Evolutionary conservation across 2,888 invertebrate species (phyloP), one percentile per base, ranked within the genome.

Genomic region (Noctua comes): DNA sequence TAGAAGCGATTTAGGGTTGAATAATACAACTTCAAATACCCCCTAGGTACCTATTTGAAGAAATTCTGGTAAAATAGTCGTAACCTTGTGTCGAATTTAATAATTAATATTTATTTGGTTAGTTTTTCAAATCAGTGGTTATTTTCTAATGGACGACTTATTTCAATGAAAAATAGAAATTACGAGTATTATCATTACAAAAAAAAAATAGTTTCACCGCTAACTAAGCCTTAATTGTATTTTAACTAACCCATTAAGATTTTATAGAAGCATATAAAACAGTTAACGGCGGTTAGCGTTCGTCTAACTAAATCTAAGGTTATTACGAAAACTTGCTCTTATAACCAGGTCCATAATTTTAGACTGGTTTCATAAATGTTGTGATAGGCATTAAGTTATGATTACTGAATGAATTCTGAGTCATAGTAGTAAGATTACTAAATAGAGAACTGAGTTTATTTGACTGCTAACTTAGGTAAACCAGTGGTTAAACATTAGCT

Each of bases 351-450:
- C 40, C 48, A 79, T 83, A 79, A 83, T 75, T 76, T 79, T 46
- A 83, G 13, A 86, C 85, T 75, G 70, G 86, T 86, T 88, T 69
- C 77, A 76, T 82, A 80, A 78, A 85, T 76, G 68, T 79, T 84
- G 66, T 84, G 80, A 88, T 87, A 81, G 77, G 64, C 77, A 73
- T 77, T 62, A 70, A 66, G 46, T 79, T 79, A 77, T 78, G 70
- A 79, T 70, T 79, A 75, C 68, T 57, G 65, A 62, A n/a, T 59
- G 46, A 73, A 68, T 68, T 79, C 70, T 86, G 80, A 73, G 51
- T 86, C 82, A 78, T 79, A 68, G 40, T 62, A 77, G 40, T 84
- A 68, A 51, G 51, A 79, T 72, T 73, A 65, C 40, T 59, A 31
- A 65, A 72, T 18, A 48, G 21, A 57, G 1, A 40, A 72, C 48